phyloP scores from a whole-genome alignment of 2,113 vertebrate species.

The Acanthisitta chloris region DNA sequence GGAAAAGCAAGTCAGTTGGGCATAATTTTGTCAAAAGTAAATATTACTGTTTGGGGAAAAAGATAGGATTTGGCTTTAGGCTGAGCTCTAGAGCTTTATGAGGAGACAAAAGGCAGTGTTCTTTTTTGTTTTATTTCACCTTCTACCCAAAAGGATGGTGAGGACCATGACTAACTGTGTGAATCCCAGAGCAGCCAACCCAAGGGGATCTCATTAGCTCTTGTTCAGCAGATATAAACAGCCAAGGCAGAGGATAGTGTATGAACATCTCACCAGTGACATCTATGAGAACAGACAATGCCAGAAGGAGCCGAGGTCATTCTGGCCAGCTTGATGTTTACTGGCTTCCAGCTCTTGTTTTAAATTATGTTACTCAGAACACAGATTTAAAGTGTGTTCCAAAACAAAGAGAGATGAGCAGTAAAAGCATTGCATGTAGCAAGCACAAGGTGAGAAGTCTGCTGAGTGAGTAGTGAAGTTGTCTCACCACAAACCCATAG shows the following conservation, averaged over 20 bases:
- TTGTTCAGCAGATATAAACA: not conserved
- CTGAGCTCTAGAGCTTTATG: not conserved
- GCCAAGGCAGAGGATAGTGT: not conserved
- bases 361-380: not conserved
- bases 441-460: not conserved
- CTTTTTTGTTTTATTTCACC: not conserved
- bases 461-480: not conserved
- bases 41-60: not conserved
- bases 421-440: not conserved
- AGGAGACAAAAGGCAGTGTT: not conserved
- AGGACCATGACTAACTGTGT: rapidly evolving
- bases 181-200: not conserved
- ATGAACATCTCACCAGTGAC: not conserved
- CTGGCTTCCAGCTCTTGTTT: not conserved
- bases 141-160: not conserved
- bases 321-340: not conserved
- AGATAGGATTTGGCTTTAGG: not conserved
- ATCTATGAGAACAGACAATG: not conserved
- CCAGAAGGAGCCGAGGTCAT: not conserved
- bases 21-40: not conserved
- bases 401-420: not conserved
- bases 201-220: not conserved
- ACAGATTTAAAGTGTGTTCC: not conserved
- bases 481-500: not conserved
- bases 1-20: not conserved